Evolutionary conservation across 1,140 invertebrate genomes (phyloP).

Genomic region (Nephila pilipes): DNA sequence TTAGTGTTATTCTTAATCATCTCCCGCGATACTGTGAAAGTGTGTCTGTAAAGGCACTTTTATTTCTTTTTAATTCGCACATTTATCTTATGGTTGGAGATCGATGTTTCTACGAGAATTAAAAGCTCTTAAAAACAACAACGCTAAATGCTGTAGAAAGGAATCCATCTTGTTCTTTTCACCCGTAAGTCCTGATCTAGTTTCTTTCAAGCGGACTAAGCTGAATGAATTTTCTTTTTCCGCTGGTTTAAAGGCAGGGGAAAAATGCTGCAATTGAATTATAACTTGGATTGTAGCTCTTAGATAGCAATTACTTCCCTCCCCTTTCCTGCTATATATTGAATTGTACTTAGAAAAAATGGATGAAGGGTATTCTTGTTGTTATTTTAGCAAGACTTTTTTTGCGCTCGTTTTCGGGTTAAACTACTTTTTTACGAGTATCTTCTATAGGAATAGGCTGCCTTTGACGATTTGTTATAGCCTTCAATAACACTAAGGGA

Average conservation of each 20-base stretch:
- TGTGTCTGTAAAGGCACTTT: not conserved
- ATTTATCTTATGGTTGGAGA: slow-evolving; percentile 17
- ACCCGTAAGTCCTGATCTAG: slow-evolving; percentile 36
- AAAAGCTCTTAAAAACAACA: slow-evolving; percentile 49
- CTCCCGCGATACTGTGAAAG: not conserved
- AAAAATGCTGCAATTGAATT: slow-evolving; percentile 62
- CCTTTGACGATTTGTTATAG: not conserved
- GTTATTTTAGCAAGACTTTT: slow-evolving; percentile 47
- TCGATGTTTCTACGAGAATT: slow-evolving; percentile 18
- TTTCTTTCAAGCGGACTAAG: slow-evolving; percentile 26
- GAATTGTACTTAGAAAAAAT: slow-evolving; percentile 34
- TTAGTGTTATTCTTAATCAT: slow-evolving; percentile 18
- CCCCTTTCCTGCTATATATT: not conserved
- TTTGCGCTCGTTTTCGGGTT: not conserved
- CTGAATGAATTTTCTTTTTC: slow-evolving; percentile 31
- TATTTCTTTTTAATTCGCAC: slow-evolving; percentile 3
- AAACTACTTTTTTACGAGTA: not conserved
- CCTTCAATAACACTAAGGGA: not conserved
- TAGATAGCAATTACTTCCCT: slow-evolving; percentile 48
- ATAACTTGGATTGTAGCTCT: slow-evolving; percentile 65
- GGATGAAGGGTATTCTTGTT: slow-evolving; percentile 8
- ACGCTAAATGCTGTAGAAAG: slow-evolving; percentile 39
- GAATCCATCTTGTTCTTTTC: slow-evolving; percentile 47
- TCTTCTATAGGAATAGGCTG: not conserved
- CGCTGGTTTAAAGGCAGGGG: not conserved